Evolutionary conservation across 1,140 invertebrate genomes (phyloP).

Genomic region (Pseudomyrmex pallidus): DNA sequence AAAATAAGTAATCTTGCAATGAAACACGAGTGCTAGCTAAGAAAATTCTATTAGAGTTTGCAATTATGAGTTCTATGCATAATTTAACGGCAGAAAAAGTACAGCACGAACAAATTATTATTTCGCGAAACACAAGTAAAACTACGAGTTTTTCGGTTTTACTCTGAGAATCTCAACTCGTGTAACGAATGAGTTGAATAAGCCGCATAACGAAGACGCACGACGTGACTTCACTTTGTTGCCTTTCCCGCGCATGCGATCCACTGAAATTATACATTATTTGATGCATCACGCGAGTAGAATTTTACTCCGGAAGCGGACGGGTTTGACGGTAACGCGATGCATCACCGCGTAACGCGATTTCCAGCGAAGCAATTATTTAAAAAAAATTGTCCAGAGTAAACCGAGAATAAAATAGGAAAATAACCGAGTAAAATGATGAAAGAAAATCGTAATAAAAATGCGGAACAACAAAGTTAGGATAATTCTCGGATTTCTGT

Average conservation of each 20-base stretch:
- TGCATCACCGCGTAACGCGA: background rate
- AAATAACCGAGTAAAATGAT: no score
- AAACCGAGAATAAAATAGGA: background rate
- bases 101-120: background rate
- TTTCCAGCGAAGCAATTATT: background rate
- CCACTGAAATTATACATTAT: constrained; percentile 10
- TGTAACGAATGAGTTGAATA: background rate
- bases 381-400: background rate
- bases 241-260: background rate
- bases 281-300: constrained; percentile 23
- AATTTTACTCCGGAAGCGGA: background rate
- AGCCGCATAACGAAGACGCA: background rate
- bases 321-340: background rate
- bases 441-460: no score
- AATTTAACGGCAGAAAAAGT: background rate
- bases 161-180: background rate
- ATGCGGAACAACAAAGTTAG: no score
- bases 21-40: no score
- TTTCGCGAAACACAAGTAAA: background rate
- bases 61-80: no score
- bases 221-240: background rate
- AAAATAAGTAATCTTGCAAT: no score
- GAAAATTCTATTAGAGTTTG: no score
- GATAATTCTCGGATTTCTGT: background rate
- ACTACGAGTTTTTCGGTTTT: background rate